These are phyloP conservation scores for Globodera rostochiensis DNA, from an alignment of 1,140 invertebrate genomes.

Conservation along the genomic window DNA sequence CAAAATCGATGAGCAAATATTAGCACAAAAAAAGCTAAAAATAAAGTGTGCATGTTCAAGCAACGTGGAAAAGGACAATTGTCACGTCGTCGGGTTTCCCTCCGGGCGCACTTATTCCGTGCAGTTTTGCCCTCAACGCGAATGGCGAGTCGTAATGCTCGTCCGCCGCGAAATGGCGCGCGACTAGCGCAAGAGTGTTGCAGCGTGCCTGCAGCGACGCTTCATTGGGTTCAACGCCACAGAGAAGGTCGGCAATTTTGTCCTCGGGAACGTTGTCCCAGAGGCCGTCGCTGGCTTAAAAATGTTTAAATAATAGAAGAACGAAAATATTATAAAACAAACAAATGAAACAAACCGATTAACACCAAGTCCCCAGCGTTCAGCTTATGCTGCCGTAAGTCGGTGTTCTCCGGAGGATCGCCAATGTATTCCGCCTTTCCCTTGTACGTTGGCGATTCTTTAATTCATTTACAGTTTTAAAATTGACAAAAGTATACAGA, in stretches of 20 bases:
- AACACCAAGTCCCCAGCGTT: conserved; percentile 92
- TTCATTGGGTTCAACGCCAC: neutral
- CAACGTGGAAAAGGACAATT: conserved; percentile 74
- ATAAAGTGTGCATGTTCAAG: conserved; percentile 22
- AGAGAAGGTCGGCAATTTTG: conserved; percentile 15
- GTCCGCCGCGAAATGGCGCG: conserved; percentile 86
- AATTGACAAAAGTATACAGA: conserved; percentile 12
- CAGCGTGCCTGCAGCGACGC: conserved; percentile 79
- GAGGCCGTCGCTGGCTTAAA: conserved; percentile 85
- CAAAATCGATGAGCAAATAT: neutral
- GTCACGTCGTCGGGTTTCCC: conserved; percentile 83
- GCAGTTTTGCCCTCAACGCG: conserved; percentile 80
- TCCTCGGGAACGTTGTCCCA: conserved; percentile 92
- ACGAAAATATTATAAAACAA: too few species aligned
- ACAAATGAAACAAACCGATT: conserved; percentile 66
- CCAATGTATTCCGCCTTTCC: conserved; percentile 54
- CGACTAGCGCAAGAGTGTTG: conserved; percentile 90
- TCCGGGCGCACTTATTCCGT: conserved; percentile 68
- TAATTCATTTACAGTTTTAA: conserved; percentile 27
- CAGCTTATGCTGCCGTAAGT: conserved; percentile 84
- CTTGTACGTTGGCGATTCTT: conserved; percentile 22
- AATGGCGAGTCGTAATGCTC: conserved; percentile 92
- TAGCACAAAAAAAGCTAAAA: neutral
- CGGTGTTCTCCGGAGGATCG: conserved; percentile 82
- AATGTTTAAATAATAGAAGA: neutral